phyloP scores from a whole-genome alignment of 2,888 invertebrate genomes.

The Caenorhabditis macrosperma region DNA sequence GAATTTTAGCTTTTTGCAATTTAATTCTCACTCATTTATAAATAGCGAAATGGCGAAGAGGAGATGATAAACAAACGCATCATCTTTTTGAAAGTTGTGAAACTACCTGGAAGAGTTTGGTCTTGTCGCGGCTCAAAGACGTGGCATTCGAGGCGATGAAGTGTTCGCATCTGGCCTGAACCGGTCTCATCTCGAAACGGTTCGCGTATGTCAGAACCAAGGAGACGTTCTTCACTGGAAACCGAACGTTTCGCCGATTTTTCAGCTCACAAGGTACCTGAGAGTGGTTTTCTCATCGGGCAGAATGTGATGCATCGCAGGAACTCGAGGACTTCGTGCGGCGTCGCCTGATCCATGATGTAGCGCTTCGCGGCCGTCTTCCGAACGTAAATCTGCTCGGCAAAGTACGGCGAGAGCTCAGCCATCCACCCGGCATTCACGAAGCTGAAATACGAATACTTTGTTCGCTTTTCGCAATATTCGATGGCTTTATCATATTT shows the following conservation, averaged over 20 bases:
- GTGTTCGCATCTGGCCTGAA: conserved; percentile 72
- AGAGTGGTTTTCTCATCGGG: conserved; percentile 72
- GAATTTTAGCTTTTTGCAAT: too few relatives aligned
- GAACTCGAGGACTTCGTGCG: conserved; percentile 71
- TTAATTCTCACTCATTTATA: too few relatives aligned
- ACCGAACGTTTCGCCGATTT: neutral
- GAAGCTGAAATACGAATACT: conserved; percentile 59
- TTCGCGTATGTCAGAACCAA: conserved; percentile 69
- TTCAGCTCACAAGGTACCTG: conserved; percentile 50
- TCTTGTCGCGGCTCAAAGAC: conserved; percentile 67
- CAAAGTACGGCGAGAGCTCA: conserved; percentile 73
- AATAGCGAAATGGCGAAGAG: too few relatives aligned
- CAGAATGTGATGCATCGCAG: conserved; percentile 74
- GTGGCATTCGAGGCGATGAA: conserved; percentile 67
- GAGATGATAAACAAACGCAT: too few relatives aligned
- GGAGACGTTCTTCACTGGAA: conserved; percentile 69
- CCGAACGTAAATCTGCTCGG: conserved; percentile 59
- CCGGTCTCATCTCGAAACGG: conserved; percentile 70
- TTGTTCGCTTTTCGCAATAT: neutral
- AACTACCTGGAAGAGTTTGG: conserved; percentile 71
- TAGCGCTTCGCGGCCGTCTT: conserved; percentile 57
- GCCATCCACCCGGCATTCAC: conserved; percentile 75
- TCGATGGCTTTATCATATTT: neutral
- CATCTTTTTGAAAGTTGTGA: neutral
- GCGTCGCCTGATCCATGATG: conserved; percentile 64